Percentiles rank a stretch among this genome's conserved stretches.
Evolutionary conservation across 2,888 invertebrate genomes (phyloP).

Genomic region (Pherbina coryleti): DNA sequence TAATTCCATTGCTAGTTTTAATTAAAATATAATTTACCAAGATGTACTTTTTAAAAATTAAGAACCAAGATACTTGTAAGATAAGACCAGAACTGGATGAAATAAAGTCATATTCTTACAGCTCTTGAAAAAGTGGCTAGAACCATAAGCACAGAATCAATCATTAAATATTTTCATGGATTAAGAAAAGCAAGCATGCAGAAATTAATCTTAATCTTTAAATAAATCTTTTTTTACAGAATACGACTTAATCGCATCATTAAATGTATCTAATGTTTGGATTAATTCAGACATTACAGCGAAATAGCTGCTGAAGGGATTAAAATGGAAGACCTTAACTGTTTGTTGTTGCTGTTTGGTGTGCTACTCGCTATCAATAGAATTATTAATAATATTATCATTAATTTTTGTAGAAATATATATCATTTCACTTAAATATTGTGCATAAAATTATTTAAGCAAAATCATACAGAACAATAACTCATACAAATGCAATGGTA

Average conservation of each 20-base stretch:
- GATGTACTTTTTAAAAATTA: no score
- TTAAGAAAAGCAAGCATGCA: neutral
- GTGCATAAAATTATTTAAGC: neutral
- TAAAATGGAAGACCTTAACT: neutral
- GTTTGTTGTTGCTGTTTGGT: no score
- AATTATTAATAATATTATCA: neutral
- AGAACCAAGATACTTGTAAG: no score
- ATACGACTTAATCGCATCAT: neutral
- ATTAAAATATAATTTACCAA: no score
- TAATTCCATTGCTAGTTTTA: no score
- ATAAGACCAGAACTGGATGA: no score
- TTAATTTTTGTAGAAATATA: neutral
- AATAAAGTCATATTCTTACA: no score
- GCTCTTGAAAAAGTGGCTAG: no score
- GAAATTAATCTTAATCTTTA: neutral
- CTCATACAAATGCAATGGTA: neutral
- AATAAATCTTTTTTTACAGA: neutral
- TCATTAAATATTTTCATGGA: neutral
- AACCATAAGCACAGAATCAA: neutral
- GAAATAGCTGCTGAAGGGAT: neutral
- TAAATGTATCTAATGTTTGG: neutral
- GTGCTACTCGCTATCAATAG: no score
- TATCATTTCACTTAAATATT: slow-evolving; percentile 4
- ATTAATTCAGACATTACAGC: neutral
- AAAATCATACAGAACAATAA: slow-evolving; percentile 2